Evolutionary conservation across 2,797 vertebrate species (phyloP), one percentile per base, ranked within the genome.

Genomic region (Peromyscus aztecus): DNA sequence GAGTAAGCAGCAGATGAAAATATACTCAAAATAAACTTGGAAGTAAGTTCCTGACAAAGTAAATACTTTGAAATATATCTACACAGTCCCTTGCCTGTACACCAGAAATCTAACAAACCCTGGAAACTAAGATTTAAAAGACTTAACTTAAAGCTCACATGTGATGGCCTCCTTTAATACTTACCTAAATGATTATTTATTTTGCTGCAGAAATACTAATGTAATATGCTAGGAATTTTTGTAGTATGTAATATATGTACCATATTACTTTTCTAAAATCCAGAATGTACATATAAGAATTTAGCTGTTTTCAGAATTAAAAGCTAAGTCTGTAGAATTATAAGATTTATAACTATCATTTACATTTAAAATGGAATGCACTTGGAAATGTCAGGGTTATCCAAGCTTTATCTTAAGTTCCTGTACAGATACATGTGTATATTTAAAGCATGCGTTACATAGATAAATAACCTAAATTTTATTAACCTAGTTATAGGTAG

Each of bases 11-110:
- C 57, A 91, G 71, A 75, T 94, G 90, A 96, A 95, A 97, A 89
- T 91, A 87, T 12, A 67, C 81, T 96, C 85, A 95, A 97, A 95
- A 95, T 97, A 96, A 96, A 93, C 73, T 49, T 92, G 81, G n/a
- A 91, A 78, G 34, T 59, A 94, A 95, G 82, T 71, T 96, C 57
- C 86, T 96, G 93, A 77, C 85, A 94, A 61, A 29, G 57, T 94
- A 93, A 84, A 81, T 21, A 84, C 57, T 94, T 67, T 57, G 71
- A 95, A 96, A 69, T 96, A 96, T 96, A 91, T 46, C 90, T 27
- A 17, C 34, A 23, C 37, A 40, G 86, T 84, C 31, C 29, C 43
- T 93, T 91, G 63, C 94, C n/a, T 69, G 34, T 49, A 84, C 19
- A 94, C 21, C n/a, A 96, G 49, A 94, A 86, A 78, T 88, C 67